Evolutionary conservation across 2,888 invertebrate genomes (phyloP).

Genomic region (Malthinus flaveolus): DNA sequence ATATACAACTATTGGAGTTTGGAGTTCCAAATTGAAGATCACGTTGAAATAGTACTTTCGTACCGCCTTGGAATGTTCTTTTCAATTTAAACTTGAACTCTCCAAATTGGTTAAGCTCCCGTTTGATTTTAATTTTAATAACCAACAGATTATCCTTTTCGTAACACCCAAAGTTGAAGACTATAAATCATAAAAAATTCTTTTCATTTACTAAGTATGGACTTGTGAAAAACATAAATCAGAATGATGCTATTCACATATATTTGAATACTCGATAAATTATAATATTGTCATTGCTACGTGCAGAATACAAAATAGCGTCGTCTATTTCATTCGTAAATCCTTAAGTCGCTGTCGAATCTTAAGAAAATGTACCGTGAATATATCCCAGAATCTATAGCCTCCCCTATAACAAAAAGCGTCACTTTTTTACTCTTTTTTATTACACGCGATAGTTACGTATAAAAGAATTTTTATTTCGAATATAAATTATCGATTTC

Average conservation of each 20-base stretch:
- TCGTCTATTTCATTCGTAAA: constrained; percentile 38
- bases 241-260: constrained; percentile 39
- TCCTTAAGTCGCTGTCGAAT: constrained; percentile 49
- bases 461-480: background rate
- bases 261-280: constrained; percentile 46
- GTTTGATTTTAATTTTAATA: no score
- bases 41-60: no score
- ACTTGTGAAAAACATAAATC: constrained; percentile 36
- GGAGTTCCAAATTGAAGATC: no score
- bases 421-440: background rate
- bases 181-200: constrained; percentile 5
- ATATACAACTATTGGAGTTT: no score
- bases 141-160: background rate
- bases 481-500: background rate
- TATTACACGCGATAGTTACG: background rate
- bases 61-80: no score
- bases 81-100: no score
- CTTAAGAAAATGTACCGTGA: constrained; percentile 24
- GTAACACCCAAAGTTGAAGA: background rate
- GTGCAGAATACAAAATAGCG: constrained; percentile 43
- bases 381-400: constrained; percentile 20
- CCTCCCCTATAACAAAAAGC: background rate
- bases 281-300: constrained; percentile 45
- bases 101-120: no score
- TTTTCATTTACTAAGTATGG: constrained; percentile 11